Evolutionary conservation across 2,888 invertebrate genomes (phyloP), one percentile per base, ranked within the genome.

Genomic region (Hipparchia semele): DNA sequence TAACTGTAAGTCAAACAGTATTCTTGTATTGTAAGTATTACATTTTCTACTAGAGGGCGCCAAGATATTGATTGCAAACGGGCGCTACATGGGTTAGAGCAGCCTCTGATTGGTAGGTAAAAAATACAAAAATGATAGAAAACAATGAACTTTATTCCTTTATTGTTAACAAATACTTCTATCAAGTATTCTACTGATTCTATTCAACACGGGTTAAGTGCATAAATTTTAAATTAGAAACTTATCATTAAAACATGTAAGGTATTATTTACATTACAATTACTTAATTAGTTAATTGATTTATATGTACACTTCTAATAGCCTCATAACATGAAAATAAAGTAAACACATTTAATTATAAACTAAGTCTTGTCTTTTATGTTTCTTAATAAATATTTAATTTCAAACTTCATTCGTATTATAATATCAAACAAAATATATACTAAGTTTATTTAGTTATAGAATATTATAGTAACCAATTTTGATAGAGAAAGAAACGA

Each of bases 361-460:
- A 59, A 23, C 23, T 59, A 23, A 33, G 23, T 33, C 1, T 2
- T 33, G 13, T 54, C 45, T 2, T 68, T 75, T 59, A 62, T 75
- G 73, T 76, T 76, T 76, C 76, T 61, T 46, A 70, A 73, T 73
- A 75, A 76, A 76, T 71, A 70, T 64, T 10, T 65, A 74, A 76
- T 76, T 76, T 74, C 74, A 76, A 72, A 74, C 74, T 66, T 62
- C 45, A 46, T 53, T 54, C 58, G 67, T 46, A 46, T 13, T 2
- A 51, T 10, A 65, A 12, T 3, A 23, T 8, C 7, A 56, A 23
- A 58, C 13, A 13, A 56, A 56, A 13, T 56, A 58, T 23, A 58
- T 2, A 13, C 8, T 1, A 13, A 23, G 10, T 10, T 12, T 4
- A 49, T 49, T 49, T 49, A 6, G 3, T 6, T 49, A 49, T 6